Conservation (phyloP, 2,888 invertebrate genomes). For the Idaea aversata region DNA sequence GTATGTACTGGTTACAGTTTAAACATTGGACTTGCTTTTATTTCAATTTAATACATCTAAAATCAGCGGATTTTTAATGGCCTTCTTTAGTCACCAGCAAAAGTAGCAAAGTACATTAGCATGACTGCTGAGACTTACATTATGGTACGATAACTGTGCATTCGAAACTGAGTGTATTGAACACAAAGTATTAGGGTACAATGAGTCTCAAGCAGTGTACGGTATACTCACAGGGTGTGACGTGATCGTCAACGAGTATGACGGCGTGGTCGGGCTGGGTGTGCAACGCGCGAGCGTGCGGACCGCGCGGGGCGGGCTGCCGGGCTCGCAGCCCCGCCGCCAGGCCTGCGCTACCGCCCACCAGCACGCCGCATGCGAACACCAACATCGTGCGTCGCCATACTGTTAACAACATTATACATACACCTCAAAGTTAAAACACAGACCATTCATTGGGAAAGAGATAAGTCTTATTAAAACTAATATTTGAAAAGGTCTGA, state of each 20-base stretch:
- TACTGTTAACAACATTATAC: slow-evolving; percentile 40
- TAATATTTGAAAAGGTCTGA: background rate
- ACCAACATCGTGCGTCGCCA: slow-evolving; percentile 72
- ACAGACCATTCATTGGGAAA: background rate
- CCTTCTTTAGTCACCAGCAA: too few relatives aligned
- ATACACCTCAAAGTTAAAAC: slow-evolving; percentile 2
- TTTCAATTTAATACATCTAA: too few relatives aligned
- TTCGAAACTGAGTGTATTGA: too few relatives aligned
- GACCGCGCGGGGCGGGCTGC: slow-evolving; percentile 44
- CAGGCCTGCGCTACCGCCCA: slow-evolving; percentile 60
- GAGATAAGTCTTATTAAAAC: background rate
- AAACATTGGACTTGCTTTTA: too few relatives aligned
- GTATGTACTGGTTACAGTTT: too few relatives aligned
- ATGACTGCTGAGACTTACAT: too few relatives aligned
- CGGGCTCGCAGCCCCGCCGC: slow-evolving; percentile 52
- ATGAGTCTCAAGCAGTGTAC: background rate
- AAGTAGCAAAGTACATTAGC: too few relatives aligned
- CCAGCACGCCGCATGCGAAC: slow-evolving; percentile 57
- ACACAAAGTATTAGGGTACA: too few relatives aligned
- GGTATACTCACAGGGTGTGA: slow-evolving; percentile 51
- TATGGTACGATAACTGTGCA: too few relatives aligned
- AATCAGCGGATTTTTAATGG: too few relatives aligned
- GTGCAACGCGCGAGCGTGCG: slow-evolving; percentile 65
- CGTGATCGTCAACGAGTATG: slow-evolving; percentile 67
- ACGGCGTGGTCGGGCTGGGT: slow-evolving; percentile 66